Evolutionary conservation across 2,797 vertebrate species (phyloP).

Genomic region (Lacerta viridis): DNA sequence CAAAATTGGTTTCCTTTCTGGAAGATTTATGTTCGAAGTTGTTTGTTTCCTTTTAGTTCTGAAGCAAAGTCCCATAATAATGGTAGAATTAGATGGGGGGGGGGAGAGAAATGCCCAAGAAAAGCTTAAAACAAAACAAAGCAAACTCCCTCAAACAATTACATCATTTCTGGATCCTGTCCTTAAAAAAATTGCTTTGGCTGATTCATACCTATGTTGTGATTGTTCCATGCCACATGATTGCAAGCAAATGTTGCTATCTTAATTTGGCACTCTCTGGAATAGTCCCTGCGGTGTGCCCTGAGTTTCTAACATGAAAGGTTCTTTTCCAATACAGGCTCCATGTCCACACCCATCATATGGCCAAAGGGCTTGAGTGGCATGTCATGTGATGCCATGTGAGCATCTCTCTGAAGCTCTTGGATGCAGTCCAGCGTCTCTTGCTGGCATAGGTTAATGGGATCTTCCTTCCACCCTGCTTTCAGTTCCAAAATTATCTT

Average conservation of each 20-base stretch:
- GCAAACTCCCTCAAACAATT: slow-evolving; percentile 65
- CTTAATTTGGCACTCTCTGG: not conserved
- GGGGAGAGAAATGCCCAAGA: slow-evolving; percentile 54
- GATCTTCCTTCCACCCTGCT: not conserved
- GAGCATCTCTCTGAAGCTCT: not conserved
- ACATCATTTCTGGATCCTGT: slow-evolving; percentile 50
- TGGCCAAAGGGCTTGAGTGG: too few relatives aligned
- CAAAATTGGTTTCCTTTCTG: slow-evolving; percentile 75
- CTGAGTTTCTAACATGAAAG: not conserved
- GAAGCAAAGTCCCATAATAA: slow-evolving; percentile 60
- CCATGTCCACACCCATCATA: too few relatives aligned
- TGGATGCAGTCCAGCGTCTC: not conserved
- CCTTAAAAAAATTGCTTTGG: slow-evolving; percentile 38
- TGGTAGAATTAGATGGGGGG: slow-evolving; percentile 55
- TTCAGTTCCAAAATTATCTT: slow-evolving; percentile 2
- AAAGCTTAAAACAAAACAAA: slow-evolving; percentile 47
- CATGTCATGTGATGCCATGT: not conserved
- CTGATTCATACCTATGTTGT: slow-evolving; percentile 13
- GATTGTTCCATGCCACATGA: slow-evolving; percentile 39
- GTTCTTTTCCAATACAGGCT: not conserved
- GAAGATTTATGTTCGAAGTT: slow-evolving; percentile 76
- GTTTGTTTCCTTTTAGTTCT: slow-evolving; percentile 72
- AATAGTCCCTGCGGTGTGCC: not conserved
- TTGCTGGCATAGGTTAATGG: not conserved
- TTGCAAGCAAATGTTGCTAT: slow-evolving; percentile 23